Percentiles rank a stretch among this genome's conserved stretches.
Conservation (phyloP, 2,888 invertebrate species). For the Nemapogon koenigi region DNA sequence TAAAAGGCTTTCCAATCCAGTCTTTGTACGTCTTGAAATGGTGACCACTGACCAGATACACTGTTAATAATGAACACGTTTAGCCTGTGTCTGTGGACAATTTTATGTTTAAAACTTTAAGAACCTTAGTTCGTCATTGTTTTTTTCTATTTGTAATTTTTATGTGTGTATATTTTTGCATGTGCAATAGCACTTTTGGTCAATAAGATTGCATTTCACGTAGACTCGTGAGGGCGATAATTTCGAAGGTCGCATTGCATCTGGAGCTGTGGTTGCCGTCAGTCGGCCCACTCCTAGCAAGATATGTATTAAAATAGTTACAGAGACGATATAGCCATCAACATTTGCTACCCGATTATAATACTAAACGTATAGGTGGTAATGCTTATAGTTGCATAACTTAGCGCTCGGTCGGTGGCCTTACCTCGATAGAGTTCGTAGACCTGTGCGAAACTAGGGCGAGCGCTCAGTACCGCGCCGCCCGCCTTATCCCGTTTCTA, state of each 20-base stretch:
- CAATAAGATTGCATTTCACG: slow-evolving; percentile 8
- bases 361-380: slow-evolving; percentile 23
- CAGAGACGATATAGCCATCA: slow-evolving; percentile 48
- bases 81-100: too few species aligned
- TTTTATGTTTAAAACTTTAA: too few species aligned
- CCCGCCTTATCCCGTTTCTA: slow-evolving; percentile 39
- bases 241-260: slow-evolving; percentile 55
- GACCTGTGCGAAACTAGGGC: slow-evolving; percentile 62
- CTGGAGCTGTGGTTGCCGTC: slow-evolving; percentile 44
- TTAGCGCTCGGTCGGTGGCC: slow-evolving; percentile 55
- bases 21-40: too few species aligned
- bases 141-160: too few species aligned
- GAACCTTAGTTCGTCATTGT: too few species aligned
- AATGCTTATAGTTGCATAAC: slow-evolving; percentile 37
- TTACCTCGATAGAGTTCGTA: slow-evolving; percentile 65
- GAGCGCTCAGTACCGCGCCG: slow-evolving; percentile 37
- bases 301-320: slow-evolving; percentile 53
- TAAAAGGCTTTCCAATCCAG: too few species aligned
- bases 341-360: slow-evolving; percentile 22
- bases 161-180: too few species aligned
- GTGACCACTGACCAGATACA: too few species aligned
- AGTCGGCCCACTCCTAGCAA: slow-evolving; percentile 46
- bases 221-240: slow-evolving; percentile 31
- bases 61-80: too few species aligned
- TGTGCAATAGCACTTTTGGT: too few species aligned